Conservation (phyloP, 2,113 vertebrate species). For the Datnioides undecimradiatus region DNA sequence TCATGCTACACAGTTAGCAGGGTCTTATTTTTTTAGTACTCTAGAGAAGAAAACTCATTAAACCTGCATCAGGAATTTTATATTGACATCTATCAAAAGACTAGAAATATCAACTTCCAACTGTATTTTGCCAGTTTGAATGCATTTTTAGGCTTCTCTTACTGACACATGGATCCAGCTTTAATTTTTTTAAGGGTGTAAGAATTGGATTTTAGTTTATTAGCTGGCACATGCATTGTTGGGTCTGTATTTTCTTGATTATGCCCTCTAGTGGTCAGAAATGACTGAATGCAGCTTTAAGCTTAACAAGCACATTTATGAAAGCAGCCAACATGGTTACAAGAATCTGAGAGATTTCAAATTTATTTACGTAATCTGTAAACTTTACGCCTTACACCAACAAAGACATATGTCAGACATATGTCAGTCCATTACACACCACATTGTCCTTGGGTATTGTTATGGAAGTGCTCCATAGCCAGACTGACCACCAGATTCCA, state of each 20-base stretch:
- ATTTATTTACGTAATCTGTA: not conserved
- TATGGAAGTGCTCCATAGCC: slow-evolving; percentile 75
- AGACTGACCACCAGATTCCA: slow-evolving; percentile 71
- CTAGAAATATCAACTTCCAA: not conserved
- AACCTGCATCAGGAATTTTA: too few species aligned
- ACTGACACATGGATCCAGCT: too few species aligned
- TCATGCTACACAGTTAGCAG: too few species aligned
- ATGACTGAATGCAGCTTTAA: too few species aligned
- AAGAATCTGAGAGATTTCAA: not conserved
- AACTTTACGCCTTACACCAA: not conserved
- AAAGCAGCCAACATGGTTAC: not conserved
- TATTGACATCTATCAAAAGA: not conserved
- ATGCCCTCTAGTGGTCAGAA: not conserved
- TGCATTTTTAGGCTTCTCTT: not conserved
- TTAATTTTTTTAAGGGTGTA: too few species aligned
- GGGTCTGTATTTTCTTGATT: not conserved
- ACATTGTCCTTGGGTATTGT: slow-evolving; percentile 84
- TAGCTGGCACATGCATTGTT: too few species aligned
- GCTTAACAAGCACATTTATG: not conserved
- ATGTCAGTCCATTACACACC: slow-evolving; percentile 72
- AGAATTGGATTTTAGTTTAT: too few species aligned
- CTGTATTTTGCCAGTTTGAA: not conserved
- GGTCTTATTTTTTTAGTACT: too few species aligned
- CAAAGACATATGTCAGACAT: not conserved
- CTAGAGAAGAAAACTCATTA: too few species aligned